Conservation (phyloP, 2,113 vertebrate species). For the Notechis scutatus region DNA sequence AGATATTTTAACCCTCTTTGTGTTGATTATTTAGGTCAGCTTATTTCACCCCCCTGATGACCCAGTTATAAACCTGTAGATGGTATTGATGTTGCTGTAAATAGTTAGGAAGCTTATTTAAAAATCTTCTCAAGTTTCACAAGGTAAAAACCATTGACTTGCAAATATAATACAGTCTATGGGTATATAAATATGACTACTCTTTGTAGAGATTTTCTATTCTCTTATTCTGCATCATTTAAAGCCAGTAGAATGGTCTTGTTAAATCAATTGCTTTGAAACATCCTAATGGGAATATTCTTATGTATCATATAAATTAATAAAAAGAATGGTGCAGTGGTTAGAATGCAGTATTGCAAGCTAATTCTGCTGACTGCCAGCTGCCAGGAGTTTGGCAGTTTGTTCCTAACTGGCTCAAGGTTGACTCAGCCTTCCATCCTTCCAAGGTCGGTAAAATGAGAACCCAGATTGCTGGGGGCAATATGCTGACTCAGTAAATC, state of each 20-base stretch:
- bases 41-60: not conserved
- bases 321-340: too few relatives aligned
- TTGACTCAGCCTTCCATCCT: too few relatives aligned
- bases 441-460: too few relatives aligned
- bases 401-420: too few relatives aligned
- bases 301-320: not conserved
- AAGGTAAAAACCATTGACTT: not conserved
- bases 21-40: not conserved
- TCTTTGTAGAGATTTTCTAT: not conserved
- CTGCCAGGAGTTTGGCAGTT: too few relatives aligned
- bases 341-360: too few relatives aligned
- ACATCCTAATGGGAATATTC: constrained; percentile 3
- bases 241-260: constrained; percentile 11
- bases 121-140: not conserved
- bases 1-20: not conserved
- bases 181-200: not conserved
- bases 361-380: too few relatives aligned
- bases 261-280: not conserved
- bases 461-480: too few relatives aligned
- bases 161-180: not conserved
- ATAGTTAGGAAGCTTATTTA: not conserved
- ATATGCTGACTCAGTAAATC: too few relatives aligned
- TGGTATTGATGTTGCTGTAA: not conserved
- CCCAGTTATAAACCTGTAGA: not conserved
- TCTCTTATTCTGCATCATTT: not conserved